A percentile compares a stretch with the other conserved stretches of the same genome.
Evolutionary conservation across 2,888 invertebrate genomes (phyloP).

Genomic region (Ditula angustiorana): DNA sequence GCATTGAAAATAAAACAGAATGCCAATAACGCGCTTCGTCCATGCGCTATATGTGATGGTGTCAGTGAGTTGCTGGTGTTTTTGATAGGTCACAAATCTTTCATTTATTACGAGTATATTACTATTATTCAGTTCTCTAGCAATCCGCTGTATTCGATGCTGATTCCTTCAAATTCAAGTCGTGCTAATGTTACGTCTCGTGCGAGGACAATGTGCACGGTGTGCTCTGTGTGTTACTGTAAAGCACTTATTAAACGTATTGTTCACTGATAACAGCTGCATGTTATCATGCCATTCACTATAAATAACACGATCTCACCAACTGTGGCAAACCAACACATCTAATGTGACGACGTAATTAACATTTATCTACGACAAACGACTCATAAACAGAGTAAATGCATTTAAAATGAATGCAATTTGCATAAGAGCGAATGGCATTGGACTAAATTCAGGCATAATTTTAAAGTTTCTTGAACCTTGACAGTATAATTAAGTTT

Average conservation of each 20-base stretch:
- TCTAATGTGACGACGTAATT: conserved; percentile 34
- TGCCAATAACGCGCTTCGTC: no score
- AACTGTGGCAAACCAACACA: conserved; percentile 32
- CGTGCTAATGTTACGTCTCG: not conserved
- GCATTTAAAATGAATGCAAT: conserved; percentile 1
- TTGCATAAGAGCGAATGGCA: conserved; percentile 12
- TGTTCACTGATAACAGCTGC: conserved; percentile 70
- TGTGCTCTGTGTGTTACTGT: conserved; percentile 10
- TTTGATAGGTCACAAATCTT: no score
- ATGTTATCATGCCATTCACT: conserved; percentile 69
- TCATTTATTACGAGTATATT: no score
- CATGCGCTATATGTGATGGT: no score
- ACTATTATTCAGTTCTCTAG: not conserved
- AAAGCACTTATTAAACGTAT: conserved; percentile 51
- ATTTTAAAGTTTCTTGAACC: conserved; percentile 10
- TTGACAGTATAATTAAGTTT: conserved; percentile 10
- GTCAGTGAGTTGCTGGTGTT: no score
- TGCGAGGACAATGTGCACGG: conserved; percentile 14
- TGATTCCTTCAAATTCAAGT: not conserved
- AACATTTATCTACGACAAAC: conserved; percentile 25
- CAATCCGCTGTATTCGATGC: not conserved
- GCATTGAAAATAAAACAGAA: no score
- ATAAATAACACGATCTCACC: conserved; percentile 58
- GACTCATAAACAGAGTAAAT: conserved; percentile 27
- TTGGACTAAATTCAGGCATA: conserved; percentile 7